Percentiles rank a stretch among this genome's conserved stretches.
phyloP scores from a whole-genome alignment of 2,797 vertebrate genomes.

The Myotis myotis region DNA sequence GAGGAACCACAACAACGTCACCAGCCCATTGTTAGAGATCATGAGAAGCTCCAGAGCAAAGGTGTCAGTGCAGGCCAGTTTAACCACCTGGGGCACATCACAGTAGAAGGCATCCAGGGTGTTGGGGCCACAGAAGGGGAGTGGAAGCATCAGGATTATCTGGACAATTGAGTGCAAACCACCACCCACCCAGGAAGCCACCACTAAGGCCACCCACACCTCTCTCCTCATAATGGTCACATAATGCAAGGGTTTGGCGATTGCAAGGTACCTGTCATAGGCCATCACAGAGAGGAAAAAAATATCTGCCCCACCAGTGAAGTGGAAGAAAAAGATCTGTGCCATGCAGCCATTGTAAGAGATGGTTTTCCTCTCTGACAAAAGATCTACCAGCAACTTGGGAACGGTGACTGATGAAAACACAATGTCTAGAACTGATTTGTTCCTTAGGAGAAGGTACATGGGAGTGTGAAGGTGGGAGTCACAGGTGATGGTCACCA shows the following conservation, averaged over 20 bases:
- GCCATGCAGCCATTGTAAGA: constrained; percentile 73
- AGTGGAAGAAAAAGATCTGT: constrained; percentile 78
- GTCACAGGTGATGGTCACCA: constrained; percentile 65
- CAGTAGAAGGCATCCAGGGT: constrained; percentile 75
- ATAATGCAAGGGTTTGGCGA: constrained; percentile 73
- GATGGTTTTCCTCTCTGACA: constrained; percentile 72
- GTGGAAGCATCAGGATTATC: constrained; percentile 61
- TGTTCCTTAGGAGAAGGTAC: constrained; percentile 78
- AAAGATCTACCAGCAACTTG: constrained; percentile 67
- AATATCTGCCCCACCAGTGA: constrained; percentile 71
- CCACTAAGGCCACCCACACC: constrained; percentile 58
- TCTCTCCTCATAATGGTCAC: constrained; percentile 69
- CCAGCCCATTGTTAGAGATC: constrained; percentile 77
- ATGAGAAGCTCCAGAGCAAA: constrained; percentile 71
- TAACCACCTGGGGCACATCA: constrained; percentile 73
- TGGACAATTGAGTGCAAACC: constrained; percentile 63
- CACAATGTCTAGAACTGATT: constrained; percentile 71
- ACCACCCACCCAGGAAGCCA: constrained; percentile 68
- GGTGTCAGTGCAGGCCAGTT: constrained; percentile 65
- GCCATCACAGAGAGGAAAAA: constrained; percentile 78
- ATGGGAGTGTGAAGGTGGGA: constrained; percentile 70
- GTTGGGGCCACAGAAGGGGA: constrained; percentile 75
- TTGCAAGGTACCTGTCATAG: constrained; percentile 77
- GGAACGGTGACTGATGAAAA: constrained; percentile 72
- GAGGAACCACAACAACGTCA: constrained; percentile 75